Evolutionary conservation across 2,888 invertebrate species (phyloP).

Genomic region (Sarcophaga caerulescens): DNA sequence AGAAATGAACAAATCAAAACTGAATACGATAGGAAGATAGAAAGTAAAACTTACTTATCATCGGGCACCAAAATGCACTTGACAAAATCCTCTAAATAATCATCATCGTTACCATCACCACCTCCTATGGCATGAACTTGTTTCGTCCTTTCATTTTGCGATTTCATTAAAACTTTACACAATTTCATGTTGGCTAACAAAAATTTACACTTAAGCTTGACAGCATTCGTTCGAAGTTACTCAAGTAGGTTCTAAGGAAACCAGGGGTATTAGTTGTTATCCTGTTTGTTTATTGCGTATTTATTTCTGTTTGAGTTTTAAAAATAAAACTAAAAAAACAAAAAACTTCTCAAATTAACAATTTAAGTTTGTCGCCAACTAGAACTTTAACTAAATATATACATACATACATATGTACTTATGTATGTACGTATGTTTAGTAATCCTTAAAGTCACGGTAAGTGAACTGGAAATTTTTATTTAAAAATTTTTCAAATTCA

Average conservation of each 20-base stretch:
- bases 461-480: not conserved
- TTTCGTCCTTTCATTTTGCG: constrained; percentile 23
- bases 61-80: constrained; percentile 75
- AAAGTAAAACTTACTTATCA: constrained; percentile 71
- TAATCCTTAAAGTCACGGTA: not conserved
- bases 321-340: not conserved
- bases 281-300: not conserved
- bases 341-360: not conserved
- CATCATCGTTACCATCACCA: constrained; percentile 70
- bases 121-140: not conserved
- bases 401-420: no score
- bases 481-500: not conserved
- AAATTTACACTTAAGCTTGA: not conserved
- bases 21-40: no score
- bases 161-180: constrained; percentile 27
- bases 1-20: constrained; percentile 2
- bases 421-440: not conserved
- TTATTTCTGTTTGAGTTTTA: not conserved
- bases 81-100: constrained; percentile 76
- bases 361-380: not conserved
- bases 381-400: not conserved
- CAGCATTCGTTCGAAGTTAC: not conserved
- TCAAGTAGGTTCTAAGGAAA: not conserved
- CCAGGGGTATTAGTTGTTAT: not conserved
- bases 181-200: constrained; percentile 5